These are phyloP conservation scores for Gastrophysa polygoni DNA, from an alignment of 2,888 invertebrate genomes.

Conservation along the genomic window DNA sequence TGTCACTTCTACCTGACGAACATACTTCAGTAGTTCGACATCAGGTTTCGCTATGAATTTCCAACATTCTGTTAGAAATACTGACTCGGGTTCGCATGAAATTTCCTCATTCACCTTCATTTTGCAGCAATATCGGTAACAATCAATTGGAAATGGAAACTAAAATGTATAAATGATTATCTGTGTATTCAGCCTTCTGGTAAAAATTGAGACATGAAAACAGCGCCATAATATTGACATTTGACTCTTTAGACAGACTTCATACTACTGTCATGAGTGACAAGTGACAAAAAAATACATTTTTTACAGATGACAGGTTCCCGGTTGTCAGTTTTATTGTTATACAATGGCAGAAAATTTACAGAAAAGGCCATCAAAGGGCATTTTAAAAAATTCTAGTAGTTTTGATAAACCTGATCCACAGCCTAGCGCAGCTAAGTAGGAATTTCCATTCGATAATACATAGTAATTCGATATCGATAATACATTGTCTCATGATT, in stretches of 20 bases:
- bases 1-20: not conserved
- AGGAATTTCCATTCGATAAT: conserved; percentile 22
- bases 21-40: too few relatives aligned
- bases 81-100: too few relatives aligned
- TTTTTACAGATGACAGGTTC: conserved; percentile 7
- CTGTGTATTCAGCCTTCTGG: not conserved
- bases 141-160: too few relatives aligned
- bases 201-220: not conserved
- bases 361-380: conserved; percentile 83
- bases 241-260: too few relatives aligned
- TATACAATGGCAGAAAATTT: conserved; percentile 75
- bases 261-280: too few relatives aligned
- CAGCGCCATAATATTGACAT: too few relatives aligned
- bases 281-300: not conserved
- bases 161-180: too few relatives aligned
- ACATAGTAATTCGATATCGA: not conserved
- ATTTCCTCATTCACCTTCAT: too few relatives aligned
- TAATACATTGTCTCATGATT: not conserved
- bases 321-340: conserved; percentile 21
- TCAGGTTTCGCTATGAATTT: too few relatives aligned
- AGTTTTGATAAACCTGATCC: conserved; percentile 78
- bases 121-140: too few relatives aligned
- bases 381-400: conserved; percentile 90
- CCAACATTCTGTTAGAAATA: too few relatives aligned
- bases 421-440: conserved; percentile 46